Conservation (phyloP, 1,140 invertebrate genomes). For the Cherax destructor region DNA sequence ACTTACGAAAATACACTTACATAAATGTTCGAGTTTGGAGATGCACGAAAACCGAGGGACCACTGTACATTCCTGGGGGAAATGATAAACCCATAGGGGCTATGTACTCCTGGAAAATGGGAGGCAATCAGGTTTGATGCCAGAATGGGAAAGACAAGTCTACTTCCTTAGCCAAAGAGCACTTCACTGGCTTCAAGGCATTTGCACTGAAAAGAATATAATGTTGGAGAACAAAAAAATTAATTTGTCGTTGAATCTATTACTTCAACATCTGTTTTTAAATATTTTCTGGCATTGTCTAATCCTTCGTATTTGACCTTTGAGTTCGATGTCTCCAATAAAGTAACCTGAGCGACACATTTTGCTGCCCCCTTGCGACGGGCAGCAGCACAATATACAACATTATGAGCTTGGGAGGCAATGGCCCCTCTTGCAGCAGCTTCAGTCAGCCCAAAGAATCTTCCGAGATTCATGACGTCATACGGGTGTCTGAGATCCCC, state of each 20-base stretch:
- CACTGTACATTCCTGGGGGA: too few relatives aligned
- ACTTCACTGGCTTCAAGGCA: too few relatives aligned
- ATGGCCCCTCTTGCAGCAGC: slow-evolving; percentile 38
- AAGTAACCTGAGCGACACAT: slow-evolving; percentile 35
- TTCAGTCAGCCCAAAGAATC: slow-evolving; percentile 49
- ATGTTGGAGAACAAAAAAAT: neutral
- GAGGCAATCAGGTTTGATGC: too few relatives aligned
- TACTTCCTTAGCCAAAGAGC: too few relatives aligned
- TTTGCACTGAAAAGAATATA: too few relatives aligned
- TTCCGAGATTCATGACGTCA: slow-evolving; percentile 53
- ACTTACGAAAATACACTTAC: too few relatives aligned
- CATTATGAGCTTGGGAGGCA: slow-evolving; percentile 8
- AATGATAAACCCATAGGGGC: too few relatives aligned
- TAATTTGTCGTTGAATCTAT: neutral
- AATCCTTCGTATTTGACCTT: slow-evolving; percentile 38
- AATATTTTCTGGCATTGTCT: slow-evolving; percentile 42
- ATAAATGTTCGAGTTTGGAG: too few relatives aligned
- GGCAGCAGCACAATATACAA: slow-evolving; percentile 36
- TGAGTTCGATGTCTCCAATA: neutral
- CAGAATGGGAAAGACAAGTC: too few relatives aligned
- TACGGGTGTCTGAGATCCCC: slow-evolving; percentile 42
- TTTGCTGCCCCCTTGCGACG: slow-evolving; percentile 26
- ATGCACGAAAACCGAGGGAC: too few relatives aligned
- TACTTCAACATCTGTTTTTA: neutral
- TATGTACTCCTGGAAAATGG: too few relatives aligned